Evolutionary conservation across 2,797 vertebrate genomes (phyloP).

Genomic region (Pagetopsis macropterus): DNA sequence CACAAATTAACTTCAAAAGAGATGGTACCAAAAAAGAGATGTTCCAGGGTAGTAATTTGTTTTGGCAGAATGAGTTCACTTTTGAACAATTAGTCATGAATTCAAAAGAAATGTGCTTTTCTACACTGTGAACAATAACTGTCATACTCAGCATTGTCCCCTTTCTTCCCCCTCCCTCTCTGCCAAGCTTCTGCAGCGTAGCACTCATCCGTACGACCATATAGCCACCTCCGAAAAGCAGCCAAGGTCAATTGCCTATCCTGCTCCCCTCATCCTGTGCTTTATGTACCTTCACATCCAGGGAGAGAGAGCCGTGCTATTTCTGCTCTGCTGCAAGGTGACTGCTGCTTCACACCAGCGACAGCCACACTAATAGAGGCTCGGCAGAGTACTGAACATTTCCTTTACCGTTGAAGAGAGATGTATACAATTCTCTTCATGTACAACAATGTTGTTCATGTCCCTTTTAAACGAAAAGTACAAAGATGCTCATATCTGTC

Average conservation of each 20-base stretch:
- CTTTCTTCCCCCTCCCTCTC: conserved; percentile 27
- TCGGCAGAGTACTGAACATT: conserved; percentile 10
- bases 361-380: conserved; percentile 41
- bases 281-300: conserved; percentile 82
- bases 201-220: conserved; percentile 65
- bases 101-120: conserved; percentile 11
- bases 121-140: conserved; percentile 44
- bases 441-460: neutral
- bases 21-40: neutral
- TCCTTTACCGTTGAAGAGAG: conserved; percentile 18
- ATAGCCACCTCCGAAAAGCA: conserved; percentile 74
- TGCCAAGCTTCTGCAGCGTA: conserved; percentile 60
- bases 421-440: neutral
- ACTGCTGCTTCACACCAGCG: conserved; percentile 71
- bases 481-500: neutral
- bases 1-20: neutral
- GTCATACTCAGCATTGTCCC: conserved; percentile 52
- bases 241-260: conserved; percentile 85
- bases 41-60: neutral
- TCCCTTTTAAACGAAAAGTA: neutral
- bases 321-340: conserved; percentile 84
- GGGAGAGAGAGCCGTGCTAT: conserved; percentile 74
- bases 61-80: conserved; percentile 17
- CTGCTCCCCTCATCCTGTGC: conserved; percentile 80
- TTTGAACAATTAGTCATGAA: conserved; percentile 15